Percentiles rank a stretch among this genome's conserved stretches.
phyloP scores from a whole-genome alignment of 2,888 invertebrate genomes.

The Coelinius sp. region DNA sequence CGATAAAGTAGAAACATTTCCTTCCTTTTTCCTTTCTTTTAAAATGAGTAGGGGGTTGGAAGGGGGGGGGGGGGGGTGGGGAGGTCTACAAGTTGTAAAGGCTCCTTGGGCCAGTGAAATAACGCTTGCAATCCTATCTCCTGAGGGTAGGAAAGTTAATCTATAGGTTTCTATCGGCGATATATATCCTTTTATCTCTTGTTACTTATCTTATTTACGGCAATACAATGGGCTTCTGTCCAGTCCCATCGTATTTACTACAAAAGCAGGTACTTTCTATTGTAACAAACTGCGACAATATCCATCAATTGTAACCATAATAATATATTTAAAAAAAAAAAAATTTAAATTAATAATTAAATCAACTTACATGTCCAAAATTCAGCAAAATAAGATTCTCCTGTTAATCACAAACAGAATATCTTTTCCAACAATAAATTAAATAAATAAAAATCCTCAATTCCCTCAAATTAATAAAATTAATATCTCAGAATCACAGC shows the following conservation, averaged over 20 bases:
- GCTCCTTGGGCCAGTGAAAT: not conserved
- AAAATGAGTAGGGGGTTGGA: not conserved
- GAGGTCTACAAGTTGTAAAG: not conserved
- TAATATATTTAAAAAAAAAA: not conserved
- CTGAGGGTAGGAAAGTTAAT: not conserved
- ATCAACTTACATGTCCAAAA: constrained; percentile 51
- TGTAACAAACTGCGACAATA: not conserved
- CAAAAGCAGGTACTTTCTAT: not conserved
- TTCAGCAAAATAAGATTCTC: constrained; percentile 46
- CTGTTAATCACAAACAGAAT: constrained; percentile 35
- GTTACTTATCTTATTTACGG: constrained; percentile 10
- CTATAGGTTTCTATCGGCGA: not conserved
- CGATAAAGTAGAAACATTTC: not conserved
- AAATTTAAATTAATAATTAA: not conserved
- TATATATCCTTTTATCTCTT: constrained; percentile 12
- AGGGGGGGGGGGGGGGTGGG: not conserved
- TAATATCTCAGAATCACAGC: not conserved
- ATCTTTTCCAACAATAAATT: constrained; percentile 15
- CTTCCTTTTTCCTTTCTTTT: not conserved
- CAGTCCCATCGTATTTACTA: not conserved
- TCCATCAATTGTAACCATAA: not conserved
- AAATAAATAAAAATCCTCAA: not conserved
- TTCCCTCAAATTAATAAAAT: not conserved
- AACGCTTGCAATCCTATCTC: constrained; percentile 8
- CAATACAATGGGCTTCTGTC: not conserved